Percentiles rank a stretch among this genome's conserved stretches.
phyloP scores from a whole-genome alignment of 2,797 vertebrate species.

The Austrolebias charrua region DNA sequence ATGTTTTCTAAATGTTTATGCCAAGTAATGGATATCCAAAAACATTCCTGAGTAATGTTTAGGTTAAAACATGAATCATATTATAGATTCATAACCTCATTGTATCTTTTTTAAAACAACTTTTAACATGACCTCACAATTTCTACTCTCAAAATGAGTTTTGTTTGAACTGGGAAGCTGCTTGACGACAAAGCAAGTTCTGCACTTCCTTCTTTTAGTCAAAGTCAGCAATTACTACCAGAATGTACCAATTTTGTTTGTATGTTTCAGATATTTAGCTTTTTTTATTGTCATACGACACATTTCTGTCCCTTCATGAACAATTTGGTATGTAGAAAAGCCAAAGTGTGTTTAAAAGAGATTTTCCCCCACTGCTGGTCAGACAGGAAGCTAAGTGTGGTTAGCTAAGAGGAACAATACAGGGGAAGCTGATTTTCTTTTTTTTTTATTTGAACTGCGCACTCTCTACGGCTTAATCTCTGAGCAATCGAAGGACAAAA shows the following conservation, averaged over 20 bases:
- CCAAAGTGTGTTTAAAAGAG: constrained; percentile 3
- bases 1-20: too few species aligned
- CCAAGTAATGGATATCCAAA: too few species aligned
- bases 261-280: neutral
- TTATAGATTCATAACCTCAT: too few species aligned
- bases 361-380: constrained; percentile 13
- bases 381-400: constrained; percentile 69
- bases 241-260: neutral
- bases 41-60: too few species aligned
- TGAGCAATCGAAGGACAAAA: constrained; percentile 30
- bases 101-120: too few species aligned
- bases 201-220: constrained; percentile 57
- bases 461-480: constrained; percentile 30
- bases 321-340: neutral
- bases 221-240: constrained; percentile 6
- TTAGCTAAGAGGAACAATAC: constrained; percentile 65
- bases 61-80: too few species aligned
- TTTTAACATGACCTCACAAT: constrained; percentile 52
- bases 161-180: constrained; percentile 16
- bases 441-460: constrained; percentile 42
- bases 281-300: too few species aligned
- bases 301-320: neutral
- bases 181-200: constrained; percentile 19
- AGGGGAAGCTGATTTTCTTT: constrained; percentile 63
- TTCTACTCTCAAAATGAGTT: constrained; percentile 37